These are phyloP conservation scores for Bombylius discolor DNA, from an alignment of 2,888 invertebrate genomes.

Conservation along the genomic window DNA sequence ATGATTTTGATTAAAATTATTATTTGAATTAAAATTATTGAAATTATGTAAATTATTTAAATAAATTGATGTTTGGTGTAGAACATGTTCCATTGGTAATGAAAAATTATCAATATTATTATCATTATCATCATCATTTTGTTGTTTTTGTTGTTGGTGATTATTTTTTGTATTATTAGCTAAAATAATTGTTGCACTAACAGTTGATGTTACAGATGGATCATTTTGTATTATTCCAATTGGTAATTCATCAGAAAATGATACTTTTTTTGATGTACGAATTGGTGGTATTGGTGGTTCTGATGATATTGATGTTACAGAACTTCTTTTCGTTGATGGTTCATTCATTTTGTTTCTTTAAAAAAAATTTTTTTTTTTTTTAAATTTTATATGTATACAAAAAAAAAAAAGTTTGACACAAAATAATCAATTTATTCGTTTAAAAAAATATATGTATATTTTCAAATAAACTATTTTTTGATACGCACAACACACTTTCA, in stretches of 20 bases:
- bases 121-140: neutral
- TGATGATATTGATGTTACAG: neutral
- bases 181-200: neutral
- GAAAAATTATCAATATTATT: neutral
- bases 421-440: too few relatives aligned
- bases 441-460: too few relatives aligned
- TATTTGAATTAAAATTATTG: neutral
- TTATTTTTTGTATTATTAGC: neutral
- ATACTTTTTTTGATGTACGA: constrained; percentile 34
- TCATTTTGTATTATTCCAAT: constrained; percentile 8
- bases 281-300: constrained; percentile 26
- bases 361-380: neutral
- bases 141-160: neutral
- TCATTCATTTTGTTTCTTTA: neutral
- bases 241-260: constrained; percentile 35
- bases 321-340: neutral
- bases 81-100: constrained; percentile 24
- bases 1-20: neutral
- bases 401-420: too few relatives aligned
- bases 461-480: too few relatives aligned
- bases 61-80: constrained; percentile 29
- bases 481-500: too few relatives aligned
- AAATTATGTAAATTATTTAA: constrained; percentile 28
- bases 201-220: neutral
- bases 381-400: too few relatives aligned